phyloP scores from a whole-genome alignment of 1,140 invertebrate genomes.

The Zaprionus davidi region DNA sequence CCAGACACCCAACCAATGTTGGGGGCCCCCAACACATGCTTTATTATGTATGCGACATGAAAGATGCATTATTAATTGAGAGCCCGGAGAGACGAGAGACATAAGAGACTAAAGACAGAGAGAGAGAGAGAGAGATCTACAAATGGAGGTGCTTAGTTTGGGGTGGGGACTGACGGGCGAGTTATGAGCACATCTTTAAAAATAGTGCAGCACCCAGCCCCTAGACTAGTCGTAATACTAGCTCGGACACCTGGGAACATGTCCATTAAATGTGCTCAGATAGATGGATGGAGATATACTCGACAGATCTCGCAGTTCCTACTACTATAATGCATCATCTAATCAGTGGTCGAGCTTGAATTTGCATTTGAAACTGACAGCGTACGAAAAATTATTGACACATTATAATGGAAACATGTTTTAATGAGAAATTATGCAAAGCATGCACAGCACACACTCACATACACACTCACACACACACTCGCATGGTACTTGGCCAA shows the following conservation, averaged over 20 bases:
- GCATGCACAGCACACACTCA: constrained; percentile 38
- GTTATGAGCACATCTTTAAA: constrained; percentile 78
- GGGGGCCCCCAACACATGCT: constrained; percentile 43
- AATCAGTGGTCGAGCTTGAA: constrained; percentile 55
- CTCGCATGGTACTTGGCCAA: constrained; percentile 40
- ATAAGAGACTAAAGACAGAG: not conserved
- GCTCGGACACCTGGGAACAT: constrained; percentile 52
- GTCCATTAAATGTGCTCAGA: constrained; percentile 70
- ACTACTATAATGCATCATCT: constrained; percentile 46
- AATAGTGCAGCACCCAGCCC: constrained; percentile 70
- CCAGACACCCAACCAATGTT: constrained; percentile 40
- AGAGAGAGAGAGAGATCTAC: not conserved
- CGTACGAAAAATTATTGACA: constrained; percentile 73
- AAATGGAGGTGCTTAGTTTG: not conserved
- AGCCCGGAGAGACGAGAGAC: constrained; percentile 16
- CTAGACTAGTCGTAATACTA: constrained; percentile 28
- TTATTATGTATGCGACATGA: constrained; percentile 64
- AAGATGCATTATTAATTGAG: constrained; percentile 65
- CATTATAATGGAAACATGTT: constrained; percentile 79
- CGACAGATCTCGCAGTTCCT: not conserved
- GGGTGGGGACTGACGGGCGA: not conserved
- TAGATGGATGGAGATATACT: constrained; percentile 51
- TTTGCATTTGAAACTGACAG: constrained; percentile 64
- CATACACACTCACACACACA: constrained; percentile 16
- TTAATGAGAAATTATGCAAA: constrained; percentile 80